These are phyloP conservation scores for Xylocampa areola DNA, from an alignment of 2,888 invertebrate species.

Conservation along the genomic window DNA sequence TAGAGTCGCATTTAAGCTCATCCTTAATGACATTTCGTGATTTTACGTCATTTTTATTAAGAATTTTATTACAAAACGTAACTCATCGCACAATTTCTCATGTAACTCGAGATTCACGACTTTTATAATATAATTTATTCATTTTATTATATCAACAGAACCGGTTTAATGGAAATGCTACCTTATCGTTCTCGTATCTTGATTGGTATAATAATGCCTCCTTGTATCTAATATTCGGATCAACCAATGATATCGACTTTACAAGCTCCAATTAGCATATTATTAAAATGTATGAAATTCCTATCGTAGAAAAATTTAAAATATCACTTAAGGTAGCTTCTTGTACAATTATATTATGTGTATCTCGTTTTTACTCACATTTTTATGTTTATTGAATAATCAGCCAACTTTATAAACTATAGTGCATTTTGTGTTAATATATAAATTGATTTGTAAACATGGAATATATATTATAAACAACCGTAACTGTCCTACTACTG, in stretches of 20 bases:
- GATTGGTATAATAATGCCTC: conserved; percentile 48
- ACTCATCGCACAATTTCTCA: conserved; percentile 46
- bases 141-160: conserved; percentile 40
- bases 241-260: conserved; percentile 44
- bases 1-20: conserved; percentile 14
- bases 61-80: conserved; percentile 37
- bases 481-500: too few relatives aligned
- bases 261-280: conserved; percentile 42
- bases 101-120: conserved; percentile 40
- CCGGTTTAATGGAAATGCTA: conserved; percentile 47
- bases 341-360: conserved; percentile 5
- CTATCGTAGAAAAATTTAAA: conserved; percentile 17
- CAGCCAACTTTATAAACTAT: neutral
- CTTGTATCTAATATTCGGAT: conserved; percentile 44
- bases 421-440: too few relatives aligned
- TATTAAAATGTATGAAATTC: conserved; percentile 43
- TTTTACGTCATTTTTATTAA: conserved; percentile 39
- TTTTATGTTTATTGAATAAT: neutral
- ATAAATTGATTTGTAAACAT: too few relatives aligned
- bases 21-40: conserved; percentile 27
- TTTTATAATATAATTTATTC: conserved; percentile 50
- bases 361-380: neutral
- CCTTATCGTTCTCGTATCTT: conserved; percentile 40
- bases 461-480: too few relatives aligned
- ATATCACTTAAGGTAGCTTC: conserved; percentile 10